Evolutionary conservation across 1,140 invertebrate genomes (phyloP).

Genomic region (Oreohelix idahoensis): DNA sequence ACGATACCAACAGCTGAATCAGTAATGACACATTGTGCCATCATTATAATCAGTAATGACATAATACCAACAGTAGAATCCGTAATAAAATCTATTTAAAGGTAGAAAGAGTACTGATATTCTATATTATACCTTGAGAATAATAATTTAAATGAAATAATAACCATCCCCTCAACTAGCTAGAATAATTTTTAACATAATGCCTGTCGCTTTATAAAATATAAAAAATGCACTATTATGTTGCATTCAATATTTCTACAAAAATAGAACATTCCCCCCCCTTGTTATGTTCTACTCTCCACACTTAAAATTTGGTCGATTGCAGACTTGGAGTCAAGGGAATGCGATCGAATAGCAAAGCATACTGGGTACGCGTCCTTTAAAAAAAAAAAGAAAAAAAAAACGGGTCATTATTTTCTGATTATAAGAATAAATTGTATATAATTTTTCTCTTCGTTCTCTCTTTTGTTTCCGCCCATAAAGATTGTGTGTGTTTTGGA

Average conservation of each 20-base stretch:
- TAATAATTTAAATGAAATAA: too few relatives aligned
- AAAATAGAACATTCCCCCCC: background rate
- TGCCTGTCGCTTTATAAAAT: background rate
- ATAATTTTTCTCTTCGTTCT: background rate
- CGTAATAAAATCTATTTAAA: too few relatives aligned
- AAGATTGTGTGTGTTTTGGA: background rate
- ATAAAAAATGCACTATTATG: background rate
- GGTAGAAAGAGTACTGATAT: too few relatives aligned
- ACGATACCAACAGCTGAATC: too few relatives aligned
- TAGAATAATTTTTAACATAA: background rate
- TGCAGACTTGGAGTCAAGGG: background rate
- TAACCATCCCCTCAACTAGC: background rate
- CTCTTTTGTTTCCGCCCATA: background rate
- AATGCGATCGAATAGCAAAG: background rate
- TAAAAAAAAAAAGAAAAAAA: background rate
- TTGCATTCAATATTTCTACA: background rate
- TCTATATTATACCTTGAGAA: too few relatives aligned
- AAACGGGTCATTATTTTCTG: background rate
- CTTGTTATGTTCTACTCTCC: background rate
- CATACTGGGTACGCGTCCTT: background rate
- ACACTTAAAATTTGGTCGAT: background rate
- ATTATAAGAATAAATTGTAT: background rate
- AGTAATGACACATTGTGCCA: too few relatives aligned
- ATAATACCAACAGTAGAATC: too few relatives aligned
- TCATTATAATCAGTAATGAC: too few relatives aligned